Percentiles rank a stretch among this genome's conserved stretches.
Conservation (phyloP, 2,888 invertebrate genomes). For the Eugnorisma glareosa region DNA sequence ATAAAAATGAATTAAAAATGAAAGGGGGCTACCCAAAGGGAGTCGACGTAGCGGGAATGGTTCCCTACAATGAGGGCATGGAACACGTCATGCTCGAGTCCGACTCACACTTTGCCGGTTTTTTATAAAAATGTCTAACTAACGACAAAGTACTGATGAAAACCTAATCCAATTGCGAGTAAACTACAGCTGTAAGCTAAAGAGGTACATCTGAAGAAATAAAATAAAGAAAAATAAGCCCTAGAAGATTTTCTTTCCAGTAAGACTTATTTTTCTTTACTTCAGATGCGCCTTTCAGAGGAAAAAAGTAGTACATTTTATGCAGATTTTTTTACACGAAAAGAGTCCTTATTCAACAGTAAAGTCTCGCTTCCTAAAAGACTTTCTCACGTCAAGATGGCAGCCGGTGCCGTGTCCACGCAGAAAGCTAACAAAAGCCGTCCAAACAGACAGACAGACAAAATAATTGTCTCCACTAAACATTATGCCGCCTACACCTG, state of each 20-base stretch:
- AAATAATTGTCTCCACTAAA: constrained; percentile 84
- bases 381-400: constrained; percentile 50
- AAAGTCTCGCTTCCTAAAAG: background rate
- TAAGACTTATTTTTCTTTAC: background rate
- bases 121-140: background rate
- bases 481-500: constrained; percentile 82
- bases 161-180: background rate
- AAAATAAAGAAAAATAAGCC: background rate
- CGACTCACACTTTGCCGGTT: too few species aligned
- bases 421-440: constrained; percentile 62
- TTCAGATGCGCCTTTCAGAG: background rate
- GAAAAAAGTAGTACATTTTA: background rate
- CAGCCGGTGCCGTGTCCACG: constrained; percentile 68
- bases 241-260: background rate
- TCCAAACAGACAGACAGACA: constrained; percentile 81
- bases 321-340: background rate
- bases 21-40: too few species aligned
- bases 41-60: too few species aligned
- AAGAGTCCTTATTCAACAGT: background rate
- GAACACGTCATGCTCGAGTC: too few species aligned
- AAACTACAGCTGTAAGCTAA: background rate
- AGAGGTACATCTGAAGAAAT: background rate
- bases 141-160: background rate
- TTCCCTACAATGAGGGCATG: too few species aligned
- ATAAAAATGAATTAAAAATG: too few species aligned